These are phyloP conservation scores for Eristalinus sepulchralis DNA, from an alignment of 2,888 invertebrate genomes.

Conservation along the genomic window DNA sequence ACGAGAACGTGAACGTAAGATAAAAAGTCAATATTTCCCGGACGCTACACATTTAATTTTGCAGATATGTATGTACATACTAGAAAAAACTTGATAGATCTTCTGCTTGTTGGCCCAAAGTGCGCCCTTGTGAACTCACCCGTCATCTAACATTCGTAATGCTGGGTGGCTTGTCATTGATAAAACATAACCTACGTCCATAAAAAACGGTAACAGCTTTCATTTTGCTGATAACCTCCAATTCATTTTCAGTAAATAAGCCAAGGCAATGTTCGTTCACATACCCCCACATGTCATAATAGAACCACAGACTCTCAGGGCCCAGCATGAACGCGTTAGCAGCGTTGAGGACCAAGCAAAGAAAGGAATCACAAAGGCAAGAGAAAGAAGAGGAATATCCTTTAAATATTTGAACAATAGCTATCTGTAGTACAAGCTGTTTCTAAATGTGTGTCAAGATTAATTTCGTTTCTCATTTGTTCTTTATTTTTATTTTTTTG, in stretches of 20 bases:
- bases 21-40: slow-evolving; percentile 1
- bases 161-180: neutral
- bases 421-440: neutral
- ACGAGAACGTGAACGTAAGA: neutral
- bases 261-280: neutral
- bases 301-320: no score
- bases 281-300: neutral
- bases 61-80: no score
- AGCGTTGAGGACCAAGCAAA: neutral
- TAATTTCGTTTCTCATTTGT: slow-evolving; percentile 32
- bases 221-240: neutral
- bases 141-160: neutral
- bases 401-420: slow-evolving; percentile 25
- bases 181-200: neutral
- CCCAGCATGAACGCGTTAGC: neutral
- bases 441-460: slow-evolving; percentile 38
- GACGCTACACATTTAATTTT: slow-evolving; percentile 2
- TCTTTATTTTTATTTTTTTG: neutral
- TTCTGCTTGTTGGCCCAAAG: neutral
- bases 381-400: neutral
- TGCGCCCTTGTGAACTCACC: neutral
- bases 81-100: neutral
- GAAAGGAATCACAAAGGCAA: neutral
- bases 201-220: neutral
- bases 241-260: neutral